Percentiles rank a stretch among this genome's conserved stretches.
Conservation (phyloP, 2,113 vertebrate species). For the Corapipo altera region DNA sequence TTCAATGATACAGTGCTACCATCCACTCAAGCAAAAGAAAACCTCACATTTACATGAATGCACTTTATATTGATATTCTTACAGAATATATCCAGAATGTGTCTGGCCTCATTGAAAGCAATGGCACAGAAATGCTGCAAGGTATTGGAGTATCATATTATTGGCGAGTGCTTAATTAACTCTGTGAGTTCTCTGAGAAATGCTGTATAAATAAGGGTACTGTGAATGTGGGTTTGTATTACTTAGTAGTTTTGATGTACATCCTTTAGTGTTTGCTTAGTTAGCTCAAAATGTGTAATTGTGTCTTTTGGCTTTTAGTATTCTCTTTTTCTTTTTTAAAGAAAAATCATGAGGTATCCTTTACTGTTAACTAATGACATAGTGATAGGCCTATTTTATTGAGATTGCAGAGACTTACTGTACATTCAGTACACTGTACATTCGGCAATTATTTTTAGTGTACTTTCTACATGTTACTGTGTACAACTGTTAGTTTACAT, state of each 20-base stretch:
- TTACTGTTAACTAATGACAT: conserved; percentile 73
- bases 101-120: conserved; percentile 74
- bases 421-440: conserved; percentile 87
- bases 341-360: conserved; percentile 79
- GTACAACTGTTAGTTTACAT: conserved; percentile 83
- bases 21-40: conserved; percentile 92
- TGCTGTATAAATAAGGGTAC: conserved; percentile 54
- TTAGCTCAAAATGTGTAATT: conserved; percentile 41
- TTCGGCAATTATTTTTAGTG: conserved; percentile 80
- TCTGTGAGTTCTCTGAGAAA: conserved; percentile 68
- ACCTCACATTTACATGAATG: conserved; percentile 86
- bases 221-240: conserved; percentile 49
- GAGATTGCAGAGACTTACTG: conserved; percentile 82
- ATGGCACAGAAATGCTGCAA: conserved; percentile 78
- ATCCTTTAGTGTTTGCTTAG: conserved; percentile 24
- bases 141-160: conserved; percentile 66
- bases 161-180: conserved; percentile 71
- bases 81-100: conserved; percentile 72
- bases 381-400: conserved; percentile 70
- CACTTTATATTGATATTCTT: conserved; percentile 82
- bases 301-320: conserved; percentile 61
- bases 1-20: conserved; percentile 87
- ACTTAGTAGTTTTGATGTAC: conserved; percentile 1
- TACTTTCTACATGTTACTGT: conserved; percentile 78
- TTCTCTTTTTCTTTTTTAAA: conserved; percentile 59